Base-by-base conservation (phyloP, 2,888 invertebrate genomes). In the Celastrina argiolus region DNA sequence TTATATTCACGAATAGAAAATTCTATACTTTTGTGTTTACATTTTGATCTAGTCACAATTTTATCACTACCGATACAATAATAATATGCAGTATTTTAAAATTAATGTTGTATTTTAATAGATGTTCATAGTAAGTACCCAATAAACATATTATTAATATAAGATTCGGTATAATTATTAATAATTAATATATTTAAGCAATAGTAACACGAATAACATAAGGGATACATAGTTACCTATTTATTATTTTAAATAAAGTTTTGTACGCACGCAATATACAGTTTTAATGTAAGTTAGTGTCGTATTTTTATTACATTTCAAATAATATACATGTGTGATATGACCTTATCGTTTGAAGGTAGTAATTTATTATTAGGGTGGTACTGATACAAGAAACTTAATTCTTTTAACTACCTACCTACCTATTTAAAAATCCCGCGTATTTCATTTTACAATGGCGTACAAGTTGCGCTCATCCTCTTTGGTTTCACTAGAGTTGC, bases 261-360 rank as follows among this genome's bases (percentile, higher is more conserved):
- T 51, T 51, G 22, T 51, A 51, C 51, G 51, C 51, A 51, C 51
- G 51, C 51, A 51, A 51, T 51, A 51, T 22, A 51, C 51, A 22
- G 51, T 51, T 51, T 26, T 22, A 1, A 51, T 51, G 22, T 26
- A 22, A 45, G 45, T 51, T n/a, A 42, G 5, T 6, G n/a, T 42
- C 1, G 8, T 10, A 8, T n/a, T 10, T 45, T 3, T 45, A 45
- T 45, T 45, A 45, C 18, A 18, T 22, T 45, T 2, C 10, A 10
- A 36, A 36, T 36, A 36, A 12, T 2, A 1, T 36, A 36, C 0
- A 36, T 12, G 2, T 36, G 8, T 7, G 8, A 36, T 2, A 2
- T 36, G 12, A 36, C 36, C 10, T 36, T n/a, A n/a, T n/a, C n/a
- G n/a, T n/a, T n/a, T n/a, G n/a, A n/a, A n/a, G n/a, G n/a, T n/a